phyloP scores from a whole-genome alignment of 1,140 invertebrate genomes.

The Tachypleus tridentatus region DNA sequence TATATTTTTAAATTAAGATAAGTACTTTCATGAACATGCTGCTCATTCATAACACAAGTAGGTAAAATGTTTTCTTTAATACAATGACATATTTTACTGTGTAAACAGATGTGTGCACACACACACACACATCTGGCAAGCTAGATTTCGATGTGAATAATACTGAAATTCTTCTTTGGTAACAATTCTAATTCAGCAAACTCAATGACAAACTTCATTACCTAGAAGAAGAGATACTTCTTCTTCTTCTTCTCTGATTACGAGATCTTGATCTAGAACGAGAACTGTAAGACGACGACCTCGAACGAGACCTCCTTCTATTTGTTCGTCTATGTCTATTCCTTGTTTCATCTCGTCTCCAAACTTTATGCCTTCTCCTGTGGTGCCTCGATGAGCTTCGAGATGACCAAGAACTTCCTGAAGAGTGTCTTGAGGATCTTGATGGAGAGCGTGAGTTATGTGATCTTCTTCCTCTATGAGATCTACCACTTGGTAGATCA shows the following conservation, averaged over 20 bases:
- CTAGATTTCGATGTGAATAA: not conserved
- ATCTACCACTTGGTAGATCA: no score
- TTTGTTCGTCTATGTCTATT: not conserved
- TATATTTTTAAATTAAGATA: no score
- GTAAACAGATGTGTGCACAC: no score
- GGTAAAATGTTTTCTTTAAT: no score
- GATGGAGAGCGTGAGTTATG: no score
- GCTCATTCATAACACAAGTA: no score
- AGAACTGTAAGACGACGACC: slow-evolving; percentile 4
- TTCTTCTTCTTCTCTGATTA: not conserved
- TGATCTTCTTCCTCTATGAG: no score
- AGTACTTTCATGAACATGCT: no score
- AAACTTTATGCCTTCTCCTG: not conserved
- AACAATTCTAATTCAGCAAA: not conserved
- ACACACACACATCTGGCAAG: not conserved
- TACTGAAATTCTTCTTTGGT: not conserved
- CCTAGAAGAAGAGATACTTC: not conserved
- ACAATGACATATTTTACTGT: no score
- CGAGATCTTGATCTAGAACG: not conserved
- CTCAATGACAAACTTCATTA: not conserved
- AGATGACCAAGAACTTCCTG: not conserved
- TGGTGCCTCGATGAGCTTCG: not conserved
- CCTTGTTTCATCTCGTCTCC: not conserved
- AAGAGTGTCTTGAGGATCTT: no score
- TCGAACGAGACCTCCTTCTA: slow-evolving; percentile 10